Base-by-base conservation (phyloP, 2,797 vertebrate species). In the Manis crassicaudata region DNA sequence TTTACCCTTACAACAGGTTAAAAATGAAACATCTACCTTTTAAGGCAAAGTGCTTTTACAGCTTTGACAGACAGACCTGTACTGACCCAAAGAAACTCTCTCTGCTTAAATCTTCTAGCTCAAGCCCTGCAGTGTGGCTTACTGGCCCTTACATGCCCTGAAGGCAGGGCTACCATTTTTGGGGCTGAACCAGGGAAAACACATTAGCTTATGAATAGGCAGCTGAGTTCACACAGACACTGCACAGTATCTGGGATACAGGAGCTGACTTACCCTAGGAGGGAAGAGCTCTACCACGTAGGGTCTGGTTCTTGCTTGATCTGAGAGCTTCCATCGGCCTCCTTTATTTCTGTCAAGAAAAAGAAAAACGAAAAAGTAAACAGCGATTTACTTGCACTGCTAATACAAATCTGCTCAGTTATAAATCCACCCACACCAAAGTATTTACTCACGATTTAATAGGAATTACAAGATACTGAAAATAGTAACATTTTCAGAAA, bases 231-330 rank as follows among this genome's bases (percentile, higher is more conserved):
- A 20, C 60, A n/a, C 0, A 14, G 60, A 25, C 18, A 14, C 7
- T 0, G 27, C 65, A 29, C 0, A 50, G 60, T 56, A 27, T 20
- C 25, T 46, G 4, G 6, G 82, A 93, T 43, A 52, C 25, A 75
- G 58, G 60, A 67, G 84, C 67, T 81, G 2, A 97, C 88, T 98
- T 98, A 98, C 98, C 98, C 82, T 62, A 86, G 92, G 58, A 73
- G 17, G 56, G 94, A 81, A 83, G 95, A 96, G 27, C 83, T 98
- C 98, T 98, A 98, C 97, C 98, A 98, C 84, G 88, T 98, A 17
- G 97, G 96, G 90, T 98, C 98, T 65, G 98, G 97, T 81, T 99
- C 98, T 89, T 98, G 98, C 88, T 98, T 98, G 97, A 98, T 98
- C 63, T 98, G 97, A 97, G 95, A 75, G 14, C 79, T 96, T 94